These are phyloP conservation scores for Spongilla lacustris DNA, from an alignment of 37 sponge, comb jelly and placozoan genomes.

Conservation along the genomic window DNA sequence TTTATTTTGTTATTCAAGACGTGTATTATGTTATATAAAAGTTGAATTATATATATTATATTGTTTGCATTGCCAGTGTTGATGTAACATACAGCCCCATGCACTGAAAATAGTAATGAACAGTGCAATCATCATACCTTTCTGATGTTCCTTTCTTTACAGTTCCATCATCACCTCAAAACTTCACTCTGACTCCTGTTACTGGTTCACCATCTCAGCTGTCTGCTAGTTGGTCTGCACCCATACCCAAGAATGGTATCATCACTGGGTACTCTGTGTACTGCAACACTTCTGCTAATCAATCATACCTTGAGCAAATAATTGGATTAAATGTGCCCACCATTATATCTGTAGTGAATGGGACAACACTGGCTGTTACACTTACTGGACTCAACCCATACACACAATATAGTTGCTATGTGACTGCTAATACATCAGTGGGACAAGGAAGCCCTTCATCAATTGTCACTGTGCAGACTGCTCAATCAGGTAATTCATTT, in stretches of 20 bases:
- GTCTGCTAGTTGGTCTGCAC: slow-evolving; percentile 24
- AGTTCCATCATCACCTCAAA: slow-evolving; percentile 35
- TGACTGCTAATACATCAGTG: slow-evolving; percentile 53
- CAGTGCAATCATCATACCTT: too few species aligned
- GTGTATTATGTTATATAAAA: too few species aligned
- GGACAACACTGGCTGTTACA: not conserved
- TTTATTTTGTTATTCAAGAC: too few species aligned
- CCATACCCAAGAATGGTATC: slow-evolving; percentile 27
- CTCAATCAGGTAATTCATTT: not conserved
- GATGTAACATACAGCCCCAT: too few species aligned
- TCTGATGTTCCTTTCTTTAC: not conserved
- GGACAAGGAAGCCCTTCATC: slow-evolving; percentile 36
- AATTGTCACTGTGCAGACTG: not conserved
- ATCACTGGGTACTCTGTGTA: slow-evolving; percentile 34
- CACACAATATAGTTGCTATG: slow-evolving; percentile 51
- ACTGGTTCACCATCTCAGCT: not conserved
- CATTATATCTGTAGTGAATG: not conserved
- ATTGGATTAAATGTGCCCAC: not conserved
- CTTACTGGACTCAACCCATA: slow-evolving; percentile 43
- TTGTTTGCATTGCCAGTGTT: too few species aligned
- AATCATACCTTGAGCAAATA: slow-evolving; percentile 7
- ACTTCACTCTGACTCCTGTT: slow-evolving; percentile 3
- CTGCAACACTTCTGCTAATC: slow-evolving; percentile 15
- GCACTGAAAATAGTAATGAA: too few species aligned
- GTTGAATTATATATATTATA: too few species aligned